Evolutionary conservation across 2,888 invertebrate species (phyloP).

Genomic region (Melieria crassipennis): DNA sequence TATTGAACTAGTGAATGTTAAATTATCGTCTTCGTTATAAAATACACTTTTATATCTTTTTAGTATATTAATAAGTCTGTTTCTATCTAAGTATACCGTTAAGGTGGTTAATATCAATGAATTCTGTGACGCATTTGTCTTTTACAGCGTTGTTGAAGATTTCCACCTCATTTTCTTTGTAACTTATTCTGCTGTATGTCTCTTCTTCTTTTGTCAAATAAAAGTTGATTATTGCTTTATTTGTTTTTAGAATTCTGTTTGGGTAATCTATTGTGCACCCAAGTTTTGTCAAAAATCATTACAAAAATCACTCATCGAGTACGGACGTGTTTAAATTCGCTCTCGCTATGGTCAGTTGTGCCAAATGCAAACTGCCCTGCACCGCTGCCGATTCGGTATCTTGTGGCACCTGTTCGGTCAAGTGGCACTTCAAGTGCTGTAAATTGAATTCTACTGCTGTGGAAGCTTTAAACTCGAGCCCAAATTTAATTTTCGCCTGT

Average conservation of each 20-base stretch:
- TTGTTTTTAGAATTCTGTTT: neutral
- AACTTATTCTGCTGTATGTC: conserved; percentile 1
- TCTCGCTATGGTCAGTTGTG: too few relatives aligned
- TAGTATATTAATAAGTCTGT: neutral
- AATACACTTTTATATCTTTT: conserved; percentile 5
- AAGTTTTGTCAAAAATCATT: neutral
- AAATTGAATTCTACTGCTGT: too few relatives aligned
- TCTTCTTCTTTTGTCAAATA: conserved; percentile 14
- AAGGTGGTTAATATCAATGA: neutral
- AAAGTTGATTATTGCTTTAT: conserved; percentile 2
- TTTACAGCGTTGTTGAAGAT: too few relatives aligned
- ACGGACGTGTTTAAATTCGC: too few relatives aligned
- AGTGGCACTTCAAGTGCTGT: too few relatives aligned
- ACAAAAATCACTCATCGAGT: too few relatives aligned
- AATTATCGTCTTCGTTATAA: conserved; percentile 13
- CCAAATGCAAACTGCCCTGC: too few relatives aligned
- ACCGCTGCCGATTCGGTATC: too few relatives aligned
- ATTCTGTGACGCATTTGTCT: too few relatives aligned
- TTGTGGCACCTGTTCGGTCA: too few relatives aligned
- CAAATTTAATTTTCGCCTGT: too few relatives aligned
- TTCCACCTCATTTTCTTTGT: neutral
- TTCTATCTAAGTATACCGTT: neutral
- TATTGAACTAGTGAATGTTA: neutral
- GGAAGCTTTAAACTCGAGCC: too few relatives aligned
- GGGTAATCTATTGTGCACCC: neutral